phyloP scores from a whole-genome alignment of 2,888 invertebrate species.

The Troides helena region DNA sequence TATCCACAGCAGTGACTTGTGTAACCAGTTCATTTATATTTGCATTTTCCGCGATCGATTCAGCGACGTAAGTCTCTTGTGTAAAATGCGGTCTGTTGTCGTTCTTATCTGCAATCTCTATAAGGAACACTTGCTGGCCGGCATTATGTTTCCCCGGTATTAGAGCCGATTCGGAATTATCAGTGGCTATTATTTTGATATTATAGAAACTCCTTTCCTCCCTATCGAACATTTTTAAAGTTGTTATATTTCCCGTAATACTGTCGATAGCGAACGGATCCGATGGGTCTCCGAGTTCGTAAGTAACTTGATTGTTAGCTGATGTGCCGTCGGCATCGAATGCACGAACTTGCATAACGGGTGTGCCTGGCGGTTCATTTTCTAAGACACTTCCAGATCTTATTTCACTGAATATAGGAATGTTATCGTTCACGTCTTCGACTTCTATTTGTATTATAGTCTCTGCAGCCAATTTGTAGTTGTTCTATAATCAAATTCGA shows the following conservation, averaged over 20 bases:
- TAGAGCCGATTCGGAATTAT: slow-evolving; percentile 92
- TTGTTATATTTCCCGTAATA: slow-evolving; percentile 93
- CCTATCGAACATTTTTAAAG: slow-evolving; percentile 90
- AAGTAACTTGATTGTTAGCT: slow-evolving; percentile 90
- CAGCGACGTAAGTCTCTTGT: slow-evolving; percentile 85
- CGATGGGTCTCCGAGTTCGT: slow-evolving; percentile 84
- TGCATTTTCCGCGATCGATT: slow-evolving; percentile 89
- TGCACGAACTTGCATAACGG: slow-evolving; percentile 92
- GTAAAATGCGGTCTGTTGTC: slow-evolving; percentile 96
- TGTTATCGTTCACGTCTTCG: slow-evolving; percentile 94
- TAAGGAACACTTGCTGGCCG: slow-evolving; percentile 90
- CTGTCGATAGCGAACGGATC: slow-evolving; percentile 91
- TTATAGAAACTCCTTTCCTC: slow-evolving; percentile 92
- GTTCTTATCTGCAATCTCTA: slow-evolving; percentile 96
- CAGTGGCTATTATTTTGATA: slow-evolving; percentile 93
- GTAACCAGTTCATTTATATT: slow-evolving; percentile 91
- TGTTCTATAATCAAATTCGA: slow-evolving; percentile 79
- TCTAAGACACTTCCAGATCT: slow-evolving; percentile 90
- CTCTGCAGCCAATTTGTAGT: slow-evolving; percentile 88
- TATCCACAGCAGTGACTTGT: slow-evolving; percentile 92
- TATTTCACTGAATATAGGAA: slow-evolving; percentile 91
- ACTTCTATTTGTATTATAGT: slow-evolving; percentile 89
- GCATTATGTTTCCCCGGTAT: slow-evolving; percentile 84
- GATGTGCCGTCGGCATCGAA: slow-evolving; percentile 92
- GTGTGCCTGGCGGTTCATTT: slow-evolving; percentile 90